These are phyloP conservation scores for Ochotona curzoniae DNA, from an alignment of 2,113 vertebrate genomes.

Conservation along the genomic window DNA sequence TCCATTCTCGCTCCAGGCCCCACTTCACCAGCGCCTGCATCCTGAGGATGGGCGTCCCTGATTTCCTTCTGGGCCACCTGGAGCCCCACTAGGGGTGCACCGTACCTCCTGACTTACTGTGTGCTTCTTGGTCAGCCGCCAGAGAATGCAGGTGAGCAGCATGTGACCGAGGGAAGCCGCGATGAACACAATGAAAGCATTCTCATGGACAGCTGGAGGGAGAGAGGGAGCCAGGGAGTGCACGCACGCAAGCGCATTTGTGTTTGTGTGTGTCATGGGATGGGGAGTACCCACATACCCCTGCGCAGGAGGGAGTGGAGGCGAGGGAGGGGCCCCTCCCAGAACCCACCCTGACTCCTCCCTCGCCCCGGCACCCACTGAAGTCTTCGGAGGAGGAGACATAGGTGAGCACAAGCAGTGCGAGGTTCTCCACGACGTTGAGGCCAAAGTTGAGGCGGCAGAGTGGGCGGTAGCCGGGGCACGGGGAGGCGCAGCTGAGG, in stretches of 20 bases:
- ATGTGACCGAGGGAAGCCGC: constrained; percentile 92
- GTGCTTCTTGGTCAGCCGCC: constrained; percentile 91
- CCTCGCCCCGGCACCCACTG: constrained; percentile 85
- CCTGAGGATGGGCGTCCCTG: constrained; percentile 29
- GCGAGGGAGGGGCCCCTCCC: constrained; percentile 8
- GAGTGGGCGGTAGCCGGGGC: constrained; percentile 85
- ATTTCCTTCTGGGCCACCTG: neutral
- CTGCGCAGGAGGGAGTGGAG: neutral
- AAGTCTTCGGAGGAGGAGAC: constrained; percentile 94
- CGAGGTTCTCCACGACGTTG: constrained; percentile 90
- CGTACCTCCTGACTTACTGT: constrained; percentile 92
- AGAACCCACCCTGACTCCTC: constrained; percentile 45
- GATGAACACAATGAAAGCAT: constrained; percentile 93
- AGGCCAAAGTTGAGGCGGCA: constrained; percentile 87
- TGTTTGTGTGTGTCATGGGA: no score
- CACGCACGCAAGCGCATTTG: no score
- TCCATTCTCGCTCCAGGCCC: neutral
- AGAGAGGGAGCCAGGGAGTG: constrained; percentile 48
- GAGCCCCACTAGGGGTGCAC: constrained; percentile 36
- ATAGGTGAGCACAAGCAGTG: constrained; percentile 94
- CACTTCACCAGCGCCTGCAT: neutral
- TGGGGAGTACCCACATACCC: neutral
- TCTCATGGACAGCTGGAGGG: constrained; percentile 91
- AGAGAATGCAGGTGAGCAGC: constrained; percentile 93
- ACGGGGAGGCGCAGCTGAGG: constrained; percentile 82